phyloP scores from a whole-genome alignment of 2,888 invertebrate genomes.

The Harpalus rubripes region DNA sequence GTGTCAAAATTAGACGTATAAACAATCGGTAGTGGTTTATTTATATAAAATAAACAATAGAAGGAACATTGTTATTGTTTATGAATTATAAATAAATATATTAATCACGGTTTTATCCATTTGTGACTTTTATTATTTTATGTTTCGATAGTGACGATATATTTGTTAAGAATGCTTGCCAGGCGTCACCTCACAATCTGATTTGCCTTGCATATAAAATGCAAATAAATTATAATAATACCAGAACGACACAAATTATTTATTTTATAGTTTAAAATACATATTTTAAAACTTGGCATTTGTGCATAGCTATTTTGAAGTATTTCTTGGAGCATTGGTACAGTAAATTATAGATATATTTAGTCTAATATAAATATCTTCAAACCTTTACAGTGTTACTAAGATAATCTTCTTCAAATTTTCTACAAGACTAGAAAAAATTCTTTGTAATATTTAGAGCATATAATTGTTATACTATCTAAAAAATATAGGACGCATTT shows the following conservation, averaged over 20 bases:
- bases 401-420: too few relatives aligned
- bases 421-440: not conserved
- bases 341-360: not conserved
- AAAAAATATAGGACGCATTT: not conserved
- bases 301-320: not conserved
- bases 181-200: too few relatives aligned
- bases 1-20: constrained; percentile 48
- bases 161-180: too few relatives aligned
- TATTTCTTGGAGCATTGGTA: not conserved
- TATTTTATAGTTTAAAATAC: not conserved
- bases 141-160: too few relatives aligned
- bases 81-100: not conserved
- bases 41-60: constrained; percentile 36
- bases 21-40: constrained; percentile 1
- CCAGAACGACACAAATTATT: not conserved
- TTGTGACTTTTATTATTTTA: too few relatives aligned
- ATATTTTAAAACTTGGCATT: not conserved
- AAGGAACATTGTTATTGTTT: not conserved
- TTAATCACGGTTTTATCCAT: too few relatives aligned
- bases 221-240: too few relatives aligned
- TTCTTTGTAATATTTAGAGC: not conserved
- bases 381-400: not conserved
- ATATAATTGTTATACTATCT: not conserved
- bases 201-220: too few relatives aligned
- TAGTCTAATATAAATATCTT: not conserved